Base-by-base conservation (phyloP, 2,888 invertebrate species). In the Conops quadrifasciatus region DNA sequence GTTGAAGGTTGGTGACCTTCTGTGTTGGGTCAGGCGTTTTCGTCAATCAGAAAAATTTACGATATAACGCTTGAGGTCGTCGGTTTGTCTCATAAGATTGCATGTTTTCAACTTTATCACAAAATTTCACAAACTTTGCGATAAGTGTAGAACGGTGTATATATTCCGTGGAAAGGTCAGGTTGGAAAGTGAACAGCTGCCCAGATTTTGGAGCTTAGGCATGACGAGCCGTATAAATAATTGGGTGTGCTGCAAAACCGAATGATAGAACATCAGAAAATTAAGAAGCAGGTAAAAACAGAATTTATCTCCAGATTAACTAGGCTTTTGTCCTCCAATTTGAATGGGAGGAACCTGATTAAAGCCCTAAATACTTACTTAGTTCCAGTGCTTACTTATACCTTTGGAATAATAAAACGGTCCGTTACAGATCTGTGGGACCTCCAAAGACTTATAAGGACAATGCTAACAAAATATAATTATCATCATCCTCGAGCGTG, bases 241-340 rank as follows among this genome's bases (percentile, higher is more conserved):
- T 49, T 49, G 49, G 49, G 49, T 13, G 49, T 16, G n/a, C 49
- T 49, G 16, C 49, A 49, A n/a, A 49, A 16, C 49, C 49, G 49
- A 49, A 7, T 49, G 49, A 49, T 49, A 16, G 49, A 49, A 16
- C 16, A 49, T 49, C 49, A 49, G n/a, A 49, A n/a, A 49, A 49
- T 49, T 16, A 49, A 49, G 49, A 49, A 49, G n/a, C 16, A 16
- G 49, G 16, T 49, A n/a, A 16, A 16, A 49, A 49, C 11, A 49
- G 49, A 49, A 49, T 49, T 49, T 49, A 7, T 13, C 13, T 16
- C 4, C 49, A 16, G 11, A 49, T 49, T 49, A n/a, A 49, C 49
- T 49, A 49, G 4, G 49, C 49, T 49, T 16, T 16, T 49, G 49
- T 49, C 49, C 49, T 49, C 49, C n/a, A 49, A 49, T 49, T 49